Evolutionary conservation across 2,113 vertebrate species (phyloP).

Genomic region (Willisornis vidua): DNA sequence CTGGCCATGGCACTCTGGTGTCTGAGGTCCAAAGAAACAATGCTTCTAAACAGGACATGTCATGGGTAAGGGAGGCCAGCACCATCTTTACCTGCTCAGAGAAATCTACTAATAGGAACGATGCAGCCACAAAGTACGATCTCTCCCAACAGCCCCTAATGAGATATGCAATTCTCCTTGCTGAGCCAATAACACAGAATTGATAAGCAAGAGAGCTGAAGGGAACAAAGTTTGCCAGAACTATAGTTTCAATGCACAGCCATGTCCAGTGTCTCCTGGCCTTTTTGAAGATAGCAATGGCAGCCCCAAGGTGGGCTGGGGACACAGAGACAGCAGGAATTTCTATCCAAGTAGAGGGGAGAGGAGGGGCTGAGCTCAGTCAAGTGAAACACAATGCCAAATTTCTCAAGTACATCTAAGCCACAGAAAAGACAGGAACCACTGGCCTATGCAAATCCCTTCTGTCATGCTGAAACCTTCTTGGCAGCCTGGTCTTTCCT

Average conservation of each 20-base stretch:
- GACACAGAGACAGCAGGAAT: background rate
- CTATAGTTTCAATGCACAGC: accelerated
- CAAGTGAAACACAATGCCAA: background rate
- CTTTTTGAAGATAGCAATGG: background rate
- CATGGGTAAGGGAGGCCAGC: background rate
- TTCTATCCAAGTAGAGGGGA: background rate
- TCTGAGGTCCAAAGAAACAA: background rate
- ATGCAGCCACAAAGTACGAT: background rate
- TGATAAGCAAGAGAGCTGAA: background rate
- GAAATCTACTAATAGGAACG: background rate
- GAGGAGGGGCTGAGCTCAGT: background rate
- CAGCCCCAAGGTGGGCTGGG: background rate
- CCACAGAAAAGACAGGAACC: conserved; percentile 2
- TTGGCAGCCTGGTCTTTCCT: background rate
- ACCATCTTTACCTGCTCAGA: background rate
- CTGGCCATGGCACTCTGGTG: background rate
- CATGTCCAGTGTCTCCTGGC: background rate
- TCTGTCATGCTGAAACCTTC: conserved; percentile 1
- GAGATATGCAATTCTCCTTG: background rate
- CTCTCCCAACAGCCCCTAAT: background rate
- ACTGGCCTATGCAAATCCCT: conserved; percentile 36
- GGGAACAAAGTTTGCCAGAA: background rate
- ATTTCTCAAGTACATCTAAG: background rate
- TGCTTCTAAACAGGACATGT: background rate
- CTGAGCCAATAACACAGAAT: background rate